These are phyloP conservation scores for Gryon sp. DNA, from an alignment of 1,140 invertebrate genomes.

Conservation along the genomic window DNA sequence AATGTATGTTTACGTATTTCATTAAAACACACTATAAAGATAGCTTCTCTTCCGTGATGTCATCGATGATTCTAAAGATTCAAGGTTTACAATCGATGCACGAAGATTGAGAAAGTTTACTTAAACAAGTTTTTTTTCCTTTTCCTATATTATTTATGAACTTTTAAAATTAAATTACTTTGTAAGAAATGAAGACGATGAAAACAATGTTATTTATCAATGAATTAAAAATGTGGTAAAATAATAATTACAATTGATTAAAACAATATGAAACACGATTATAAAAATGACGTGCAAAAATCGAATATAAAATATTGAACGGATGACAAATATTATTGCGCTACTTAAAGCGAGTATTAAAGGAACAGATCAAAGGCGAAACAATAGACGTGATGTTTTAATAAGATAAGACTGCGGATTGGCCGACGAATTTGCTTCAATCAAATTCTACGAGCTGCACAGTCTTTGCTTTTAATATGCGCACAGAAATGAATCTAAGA, in stretches of 20 bases:
- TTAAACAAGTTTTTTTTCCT: neutral
- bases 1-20: conserved; percentile 2
- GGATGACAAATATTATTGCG: conserved; percentile 56
- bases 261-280: too few relatives aligned
- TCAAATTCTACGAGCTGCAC: conserved; percentile 71
- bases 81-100: conserved; percentile 4
- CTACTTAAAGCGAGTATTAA: conserved; percentile 69
- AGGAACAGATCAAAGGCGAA: conserved; percentile 76
- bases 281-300: conserved; percentile 1
- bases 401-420: conserved; percentile 74
- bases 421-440: conserved; percentile 77
- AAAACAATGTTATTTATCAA: too few relatives aligned
- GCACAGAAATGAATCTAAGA: conserved; percentile 48
- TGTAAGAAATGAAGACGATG: too few relatives aligned
- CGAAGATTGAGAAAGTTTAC: too few relatives aligned
- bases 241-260: too few relatives aligned
- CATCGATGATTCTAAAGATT: conserved; percentile 21
- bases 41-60: conserved; percentile 44
- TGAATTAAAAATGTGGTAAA: too few relatives aligned
- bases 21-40: conserved; percentile 25
- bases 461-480: conserved; percentile 64
- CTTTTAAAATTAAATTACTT: neutral
- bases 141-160: neutral
- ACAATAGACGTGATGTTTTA: conserved; percentile 74
- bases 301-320: conserved; percentile 31